A percentile compares a stretch with the other conserved stretches of the same genome.
These are phyloP conservation scores for Drosophila helvetica DNA, from an alignment of 2,888 invertebrate genomes.

Conservation along the genomic window DNA sequence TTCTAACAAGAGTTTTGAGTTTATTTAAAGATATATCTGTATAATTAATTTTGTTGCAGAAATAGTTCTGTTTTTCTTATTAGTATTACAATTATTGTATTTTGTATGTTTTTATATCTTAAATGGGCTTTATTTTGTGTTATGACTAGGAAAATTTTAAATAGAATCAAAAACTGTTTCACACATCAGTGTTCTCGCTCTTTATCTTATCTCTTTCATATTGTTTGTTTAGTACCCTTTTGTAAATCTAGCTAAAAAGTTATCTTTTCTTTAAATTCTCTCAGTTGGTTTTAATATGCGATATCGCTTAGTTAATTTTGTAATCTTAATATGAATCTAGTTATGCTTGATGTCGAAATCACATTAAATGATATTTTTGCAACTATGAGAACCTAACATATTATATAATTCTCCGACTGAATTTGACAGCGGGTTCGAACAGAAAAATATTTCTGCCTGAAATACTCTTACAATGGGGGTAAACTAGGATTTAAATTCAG, in stretches of 20 bases:
- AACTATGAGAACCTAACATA: no score
- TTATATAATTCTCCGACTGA: no score
- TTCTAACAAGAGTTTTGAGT: constrained; percentile 81
- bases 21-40: constrained; percentile 79
- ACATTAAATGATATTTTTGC: constrained; percentile 2
- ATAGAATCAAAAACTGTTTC: constrained; percentile 72
- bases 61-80: constrained; percentile 66
- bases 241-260: constrained; percentile 77
- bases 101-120: constrained; percentile 55
- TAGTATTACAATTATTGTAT: constrained; percentile 75
- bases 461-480: background rate
- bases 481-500: constrained; percentile 8
- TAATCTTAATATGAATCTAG: constrained; percentile 36
- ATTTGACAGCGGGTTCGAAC: background rate
- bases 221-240: constrained; percentile 33
- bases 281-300: constrained; percentile 48
- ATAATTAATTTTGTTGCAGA: constrained; percentile 60
- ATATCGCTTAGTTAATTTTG: constrained; percentile 47
- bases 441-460: constrained; percentile 8
- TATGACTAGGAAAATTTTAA: constrained; percentile 69
- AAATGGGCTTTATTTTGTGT: constrained; percentile 42
- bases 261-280: constrained; percentile 66
- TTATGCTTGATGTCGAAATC: constrained; percentile 21
- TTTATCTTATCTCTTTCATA: constrained; percentile 21
- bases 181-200: constrained; percentile 46